Percentiles rank a stretch among this genome's conserved stretches.
These are phyloP conservation scores for Malacoctenus gilli DNA, from an alignment of 2,797 vertebrate species.

Conservation along the genomic window DNA sequence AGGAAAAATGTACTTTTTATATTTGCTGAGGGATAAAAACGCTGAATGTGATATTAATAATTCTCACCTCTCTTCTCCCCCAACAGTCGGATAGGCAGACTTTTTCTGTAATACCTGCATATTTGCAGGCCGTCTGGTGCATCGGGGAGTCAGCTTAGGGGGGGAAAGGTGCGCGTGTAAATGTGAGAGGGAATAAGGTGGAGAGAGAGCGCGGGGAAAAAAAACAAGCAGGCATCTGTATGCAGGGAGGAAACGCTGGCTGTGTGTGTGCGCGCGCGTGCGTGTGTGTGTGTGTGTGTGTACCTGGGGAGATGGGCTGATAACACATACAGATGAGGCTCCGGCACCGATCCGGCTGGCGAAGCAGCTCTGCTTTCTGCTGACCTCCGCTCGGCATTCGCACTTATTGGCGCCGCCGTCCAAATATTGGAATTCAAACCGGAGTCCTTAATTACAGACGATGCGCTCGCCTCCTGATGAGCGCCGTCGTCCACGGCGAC, in stretches of 20 bases:
- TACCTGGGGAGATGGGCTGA: slow-evolving; percentile 75
- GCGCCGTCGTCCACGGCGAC: slow-evolving; percentile 33
- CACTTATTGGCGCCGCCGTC: slow-evolving; percentile 46
- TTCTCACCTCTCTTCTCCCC: slow-evolving; percentile 70
- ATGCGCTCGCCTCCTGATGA: slow-evolving; percentile 62
- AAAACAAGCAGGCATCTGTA: slow-evolving; percentile 60
- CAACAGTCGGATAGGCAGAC: slow-evolving; percentile 55
- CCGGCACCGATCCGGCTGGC: slow-evolving; percentile 78
- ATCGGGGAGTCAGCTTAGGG: slow-evolving; percentile 67
- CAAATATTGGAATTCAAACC: slow-evolving; percentile 70
- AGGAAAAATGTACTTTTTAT: slow-evolving; percentile 73
- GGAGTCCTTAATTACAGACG: slow-evolving; percentile 72
- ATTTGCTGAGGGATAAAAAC: slow-evolving; percentile 77
- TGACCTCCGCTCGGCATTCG: slow-evolving; percentile 73
- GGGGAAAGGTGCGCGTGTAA: slow-evolving; percentile 55
- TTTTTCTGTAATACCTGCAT: slow-evolving; percentile 80
- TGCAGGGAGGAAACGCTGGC: slow-evolving; percentile 54
- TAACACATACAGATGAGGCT: slow-evolving; percentile 84
- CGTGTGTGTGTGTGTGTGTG: slow-evolving; percentile 32
- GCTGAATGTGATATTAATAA: slow-evolving; percentile 73
- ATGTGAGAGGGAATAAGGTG: slow-evolving; percentile 31
- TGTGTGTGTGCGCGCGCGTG: slow-evolving; percentile 24
- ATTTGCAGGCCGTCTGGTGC: slow-evolving; percentile 73
- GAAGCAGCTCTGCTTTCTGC: slow-evolving; percentile 84
- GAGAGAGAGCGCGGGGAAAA: slow-evolving; percentile 23